Conservation (phyloP, 37 sponge, comb jelly and placozoan genomes). For the Chondrilla cf. caribensis region DNA sequence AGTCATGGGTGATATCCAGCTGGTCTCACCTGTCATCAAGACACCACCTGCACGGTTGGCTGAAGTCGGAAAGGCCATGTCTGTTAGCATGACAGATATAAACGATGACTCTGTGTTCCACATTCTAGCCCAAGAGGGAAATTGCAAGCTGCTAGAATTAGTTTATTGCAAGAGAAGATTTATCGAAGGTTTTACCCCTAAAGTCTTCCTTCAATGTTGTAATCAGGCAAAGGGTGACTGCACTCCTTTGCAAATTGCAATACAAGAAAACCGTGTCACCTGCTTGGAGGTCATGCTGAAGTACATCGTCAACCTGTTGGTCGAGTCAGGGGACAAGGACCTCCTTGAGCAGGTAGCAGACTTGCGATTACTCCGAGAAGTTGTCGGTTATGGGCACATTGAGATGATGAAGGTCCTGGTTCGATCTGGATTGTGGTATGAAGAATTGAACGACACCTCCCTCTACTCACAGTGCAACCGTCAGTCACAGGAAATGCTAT, state of each 20-base stretch:
- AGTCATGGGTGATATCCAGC: background rate
- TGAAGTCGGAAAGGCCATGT: conserved; percentile 11
- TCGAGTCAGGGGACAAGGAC: too few relatives aligned
- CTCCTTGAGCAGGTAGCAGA: too few relatives aligned
- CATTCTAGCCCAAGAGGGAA: conserved; percentile 34
- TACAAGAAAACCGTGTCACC: background rate
- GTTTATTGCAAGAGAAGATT: conserved; percentile 46
- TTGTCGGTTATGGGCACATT: background rate
- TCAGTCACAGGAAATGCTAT: background rate
- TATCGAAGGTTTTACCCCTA: background rate
- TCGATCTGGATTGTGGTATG: background rate
- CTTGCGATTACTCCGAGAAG: too few relatives aligned
- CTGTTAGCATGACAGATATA: conserved; percentile 9
- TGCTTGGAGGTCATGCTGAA: conserved; percentile 10
- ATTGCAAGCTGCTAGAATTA: conserved; percentile 28
- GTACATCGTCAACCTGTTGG: too few relatives aligned
- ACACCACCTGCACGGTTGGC: background rate
- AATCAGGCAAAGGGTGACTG: background rate
- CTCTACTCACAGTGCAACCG: too few relatives aligned
- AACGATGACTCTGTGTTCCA: conserved; percentile 56
- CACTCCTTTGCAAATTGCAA: conserved; percentile 1
- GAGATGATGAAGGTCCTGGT: background rate
- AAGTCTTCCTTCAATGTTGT: background rate
- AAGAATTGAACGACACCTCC: background rate
- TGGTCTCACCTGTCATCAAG: background rate